phyloP scores from a whole-genome alignment of 2,113 vertebrate species.

The Arothron firmamentum region DNA sequence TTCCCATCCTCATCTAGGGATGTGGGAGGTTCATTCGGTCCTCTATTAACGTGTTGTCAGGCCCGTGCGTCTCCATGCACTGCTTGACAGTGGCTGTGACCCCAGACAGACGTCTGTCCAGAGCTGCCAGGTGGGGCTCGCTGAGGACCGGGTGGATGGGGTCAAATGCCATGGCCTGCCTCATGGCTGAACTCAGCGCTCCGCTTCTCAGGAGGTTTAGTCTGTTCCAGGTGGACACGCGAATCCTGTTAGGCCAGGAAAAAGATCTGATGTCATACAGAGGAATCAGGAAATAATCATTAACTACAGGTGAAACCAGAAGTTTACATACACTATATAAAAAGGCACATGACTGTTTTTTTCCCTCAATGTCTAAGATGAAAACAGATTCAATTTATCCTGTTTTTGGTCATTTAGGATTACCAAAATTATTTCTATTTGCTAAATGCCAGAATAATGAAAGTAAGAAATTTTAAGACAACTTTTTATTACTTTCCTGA shows the following conservation, averaged over 20 bases:
- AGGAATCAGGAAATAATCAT: neutral
- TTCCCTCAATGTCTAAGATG: too few relatives aligned
- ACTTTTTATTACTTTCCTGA: too few relatives aligned
- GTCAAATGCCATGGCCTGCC: constrained; percentile 85
- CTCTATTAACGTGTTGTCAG: constrained; percentile 89
- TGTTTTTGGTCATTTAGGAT: too few relatives aligned
- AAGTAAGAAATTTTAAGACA: too few relatives aligned
- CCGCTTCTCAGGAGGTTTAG: constrained; percentile 87
- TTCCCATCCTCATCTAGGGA: constrained; percentile 51
- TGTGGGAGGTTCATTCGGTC: constrained; percentile 97
- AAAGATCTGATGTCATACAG: neutral
- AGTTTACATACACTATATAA: too few relatives aligned
- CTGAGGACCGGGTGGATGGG: constrained; percentile 86
- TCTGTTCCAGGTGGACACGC: constrained; percentile 96
- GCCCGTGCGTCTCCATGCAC: constrained; percentile 90
- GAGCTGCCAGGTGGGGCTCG: constrained; percentile 82
- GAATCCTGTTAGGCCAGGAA: constrained; percentile 75
- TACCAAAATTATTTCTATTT: too few relatives aligned
- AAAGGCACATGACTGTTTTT: too few relatives aligned
- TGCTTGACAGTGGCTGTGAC: constrained; percentile 88
- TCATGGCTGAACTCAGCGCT: constrained; percentile 85
- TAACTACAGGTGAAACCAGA: too few relatives aligned
- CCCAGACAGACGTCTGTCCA: constrained; percentile 86
- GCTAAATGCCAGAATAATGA: too few relatives aligned
- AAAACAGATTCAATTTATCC: too few relatives aligned